These are phyloP conservation scores for Venturia canescens DNA, from an alignment of 1,140 invertebrate species.

Conservation along the genomic window DNA sequence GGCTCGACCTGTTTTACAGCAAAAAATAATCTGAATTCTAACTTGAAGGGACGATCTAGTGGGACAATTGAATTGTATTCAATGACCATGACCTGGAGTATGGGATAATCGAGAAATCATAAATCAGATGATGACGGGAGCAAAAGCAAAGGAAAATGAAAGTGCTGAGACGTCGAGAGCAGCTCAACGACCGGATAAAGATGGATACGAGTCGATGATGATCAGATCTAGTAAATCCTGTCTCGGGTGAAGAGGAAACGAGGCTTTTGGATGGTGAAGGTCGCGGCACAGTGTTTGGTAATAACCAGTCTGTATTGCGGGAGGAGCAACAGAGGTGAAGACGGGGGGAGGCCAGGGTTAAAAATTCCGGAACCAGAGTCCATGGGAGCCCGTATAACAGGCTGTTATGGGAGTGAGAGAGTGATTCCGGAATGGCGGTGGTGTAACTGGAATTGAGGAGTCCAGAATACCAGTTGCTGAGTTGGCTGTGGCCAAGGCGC, in stretches of 20 bases:
- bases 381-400: conserved; percentile 9
- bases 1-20: no score
- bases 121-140: no score
- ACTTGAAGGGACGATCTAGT: no score
- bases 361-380: conserved; percentile 8
- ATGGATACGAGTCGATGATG: no score
- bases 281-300: background rate
- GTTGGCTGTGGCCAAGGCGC: conserved; percentile 8
- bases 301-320: conserved; percentile 9
- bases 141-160: no score
- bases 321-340: background rate
- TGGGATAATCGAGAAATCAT: no score
- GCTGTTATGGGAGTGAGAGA: background rate
- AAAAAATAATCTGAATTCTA: no score
- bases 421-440: conserved; percentile 44
- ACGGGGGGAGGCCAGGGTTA: background rate
- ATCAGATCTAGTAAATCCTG: conserved; percentile 7
- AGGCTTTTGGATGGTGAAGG: conserved; percentile 14
- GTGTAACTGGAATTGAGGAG: conserved; percentile 71
- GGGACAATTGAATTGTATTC: no score
- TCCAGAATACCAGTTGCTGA: background rate
- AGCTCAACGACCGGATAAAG: no score
- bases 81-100: no score
- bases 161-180: no score
- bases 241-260: background rate